Base-by-base conservation (phyloP, 2,113 vertebrate genomes). In the Alaudala cheleensis region DNA sequence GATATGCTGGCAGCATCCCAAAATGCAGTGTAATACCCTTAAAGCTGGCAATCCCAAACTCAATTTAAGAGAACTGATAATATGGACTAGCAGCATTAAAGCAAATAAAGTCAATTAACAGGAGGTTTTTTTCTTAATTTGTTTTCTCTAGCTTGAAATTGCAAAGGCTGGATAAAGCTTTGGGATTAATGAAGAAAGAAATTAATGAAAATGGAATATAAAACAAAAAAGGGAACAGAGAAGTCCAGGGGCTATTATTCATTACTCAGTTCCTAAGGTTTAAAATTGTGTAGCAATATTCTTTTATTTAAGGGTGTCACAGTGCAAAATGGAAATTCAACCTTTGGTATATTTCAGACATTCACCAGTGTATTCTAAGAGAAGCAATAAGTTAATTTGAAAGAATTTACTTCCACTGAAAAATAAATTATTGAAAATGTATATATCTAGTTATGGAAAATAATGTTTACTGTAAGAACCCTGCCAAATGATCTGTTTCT, bases 91-190 rank as follows among this genome's bases (percentile, higher is more conserved):
- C 98, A 98, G 98, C 86, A 96, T 97, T 97, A 98, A 98, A 97
- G 97, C 97, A 98, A 98, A 99, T 98, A 98, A 98, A 98, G 98
- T 98, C 96, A 98, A 98, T 99, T 98, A 98, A 95, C 65, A 50
- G 51, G 39, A 47, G 58, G 91, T 97, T 94, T 92, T 93, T 86
- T 97, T 64, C 95, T 97, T 98, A 96, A 98, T 98, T 98, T 98
- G 96, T 98, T 97, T 97, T 96, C 95, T 97, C 90, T 94, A 96
- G 92, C 95, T 97, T 96, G 83, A 97, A 98, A 98, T 97, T 97
- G 93, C 92, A 95, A 96, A 95, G 94, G 93, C 94, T 95, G 76
- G 86, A 96, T 97, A 98, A 97, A 97, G 81, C 70, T 82, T 54
- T 71, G 54, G 94, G 94, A 98, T 93, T 93, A 98, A 97, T 94